phyloP scores from a whole-genome alignment of 2,888 invertebrate species.

The Dryobotodes eremita region DNA sequence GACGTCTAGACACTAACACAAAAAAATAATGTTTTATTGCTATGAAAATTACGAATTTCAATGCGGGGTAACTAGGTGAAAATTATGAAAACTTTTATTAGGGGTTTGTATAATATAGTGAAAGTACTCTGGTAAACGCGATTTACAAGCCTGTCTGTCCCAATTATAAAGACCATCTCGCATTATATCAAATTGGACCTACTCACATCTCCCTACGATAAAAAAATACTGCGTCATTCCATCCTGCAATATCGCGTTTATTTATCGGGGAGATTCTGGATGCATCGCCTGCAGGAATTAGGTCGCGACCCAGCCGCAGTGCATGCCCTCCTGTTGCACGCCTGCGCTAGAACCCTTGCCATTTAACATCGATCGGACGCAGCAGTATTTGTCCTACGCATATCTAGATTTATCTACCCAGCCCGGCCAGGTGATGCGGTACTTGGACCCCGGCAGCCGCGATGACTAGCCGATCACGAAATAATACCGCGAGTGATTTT shows the following conservation, averaged over 20 bases:
- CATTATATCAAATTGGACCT: neutral
- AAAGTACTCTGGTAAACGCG: neutral
- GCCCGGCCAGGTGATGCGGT: neutral
- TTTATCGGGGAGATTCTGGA: neutral
- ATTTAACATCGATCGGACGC: conserved; percentile 26
- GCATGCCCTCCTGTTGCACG: conserved; percentile 20
- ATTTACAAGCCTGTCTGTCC: no score
- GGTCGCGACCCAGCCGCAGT: conserved; percentile 19
- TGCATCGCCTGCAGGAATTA: neutral
- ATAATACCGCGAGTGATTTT: neutral
- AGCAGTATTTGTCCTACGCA: neutral
- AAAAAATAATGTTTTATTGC: neutral
- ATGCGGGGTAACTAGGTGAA: neutral
- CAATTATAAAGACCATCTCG: neutral
- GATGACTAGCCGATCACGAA: neutral
- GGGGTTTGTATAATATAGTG: neutral
- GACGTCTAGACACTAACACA: neutral
- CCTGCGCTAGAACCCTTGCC: conserved; percentile 24
- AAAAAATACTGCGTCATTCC: neutral
- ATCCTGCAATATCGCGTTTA: neutral
- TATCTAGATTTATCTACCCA: conserved; percentile 21
- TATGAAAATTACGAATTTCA: neutral
- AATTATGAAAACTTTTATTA: neutral
- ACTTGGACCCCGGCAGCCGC: neutral
- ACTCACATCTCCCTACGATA: neutral